Base-by-base conservation (phyloP, 1,140 invertebrate species). In the Orius laevigatus region DNA sequence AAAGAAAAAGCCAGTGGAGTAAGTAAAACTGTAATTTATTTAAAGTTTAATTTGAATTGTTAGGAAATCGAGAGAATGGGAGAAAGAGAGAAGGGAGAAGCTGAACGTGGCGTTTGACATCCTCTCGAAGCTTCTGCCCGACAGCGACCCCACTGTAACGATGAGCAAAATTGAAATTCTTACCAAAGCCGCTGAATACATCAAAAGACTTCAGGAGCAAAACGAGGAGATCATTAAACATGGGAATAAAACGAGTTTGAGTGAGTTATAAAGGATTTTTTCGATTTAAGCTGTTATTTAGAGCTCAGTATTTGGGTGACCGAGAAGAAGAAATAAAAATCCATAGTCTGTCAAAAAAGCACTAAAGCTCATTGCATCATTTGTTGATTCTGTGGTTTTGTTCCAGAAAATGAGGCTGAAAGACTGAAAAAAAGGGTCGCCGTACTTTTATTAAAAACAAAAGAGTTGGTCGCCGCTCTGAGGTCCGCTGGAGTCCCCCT, bases 111-210 rank as follows among this genome's bases (percentile, higher is more conserved):
- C 58, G 14, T 73, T 73, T 57, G 55, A 58, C 8, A 60, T 60
- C 35, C 55, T 73, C 31, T 59, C 60, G 32, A 62, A 65, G 56
- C 53, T 69, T 5, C 55, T 73, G 10, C 71, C 71, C 6, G 62
- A 61, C 40, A 62, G 67, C 55, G 64, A 70, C 53, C 64, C 68
- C 11, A 61, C 67, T 4, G 48, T 61, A 6, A 62, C 56, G 5
- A 46, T 60, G 4, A 62, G 62, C 18, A 70, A 70, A 60, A 58
- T 68, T n/a, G 64, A 68, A 36, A 68, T 71, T 34, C 54, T 72
- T 5, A 58, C 59, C 49, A 60, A 64, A 54, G 62, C 69, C 12
- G 54, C 62, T 16, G 57, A 56, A 47, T 64, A 65, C 52, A 70
- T 73, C 15, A 57, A 60, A 44, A 60, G 67, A 45, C 57, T 71